phyloP scores from a whole-genome alignment of 2,113 vertebrate genomes.

The Brachirus orientalis region DNA sequence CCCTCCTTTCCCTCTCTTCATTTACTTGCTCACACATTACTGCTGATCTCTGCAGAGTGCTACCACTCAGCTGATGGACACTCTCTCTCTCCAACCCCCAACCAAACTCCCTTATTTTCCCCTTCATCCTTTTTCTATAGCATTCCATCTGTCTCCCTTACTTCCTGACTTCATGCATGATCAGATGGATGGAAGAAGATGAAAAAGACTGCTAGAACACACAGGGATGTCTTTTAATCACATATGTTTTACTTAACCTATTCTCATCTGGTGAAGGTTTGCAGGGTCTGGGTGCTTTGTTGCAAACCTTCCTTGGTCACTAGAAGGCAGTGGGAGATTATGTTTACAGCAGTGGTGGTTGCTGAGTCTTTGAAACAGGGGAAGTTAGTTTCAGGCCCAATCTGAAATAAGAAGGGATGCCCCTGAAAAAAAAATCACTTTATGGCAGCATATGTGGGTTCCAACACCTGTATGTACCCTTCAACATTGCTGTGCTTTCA shows the following conservation, averaged over 20 bases:
- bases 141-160: not conserved
- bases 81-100: slow-evolving; percentile 26
- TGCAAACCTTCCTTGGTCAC: no score
- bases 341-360: no score
- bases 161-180: not conserved
- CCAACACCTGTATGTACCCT: no score
- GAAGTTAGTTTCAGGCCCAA: no score
- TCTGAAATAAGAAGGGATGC: no score
- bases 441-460: no score
- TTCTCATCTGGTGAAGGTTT: slow-evolving; percentile 9
- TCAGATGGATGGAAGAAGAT: not conserved
- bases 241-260: slow-evolving; percentile 40
- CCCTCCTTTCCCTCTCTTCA: slow-evolving; percentile 35
- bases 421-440: no score
- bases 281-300: not conserved
- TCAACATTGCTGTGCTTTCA: no score
- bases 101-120: slow-evolving; percentile 20
- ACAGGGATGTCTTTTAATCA: slow-evolving; percentile 18
- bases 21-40: slow-evolving; percentile 58
- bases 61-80: slow-evolving; percentile 75
- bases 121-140: slow-evolving; percentile 1
- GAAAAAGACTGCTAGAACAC: not conserved
- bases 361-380: no score
- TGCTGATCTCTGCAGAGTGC: slow-evolving; percentile 78
- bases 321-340: not conserved